Evolutionary conservation across 92 coral and sea anemone genomes (phyloP), one percentile per base, ranked within the genome.

Genomic region (Meandrina meandrites): DNA sequence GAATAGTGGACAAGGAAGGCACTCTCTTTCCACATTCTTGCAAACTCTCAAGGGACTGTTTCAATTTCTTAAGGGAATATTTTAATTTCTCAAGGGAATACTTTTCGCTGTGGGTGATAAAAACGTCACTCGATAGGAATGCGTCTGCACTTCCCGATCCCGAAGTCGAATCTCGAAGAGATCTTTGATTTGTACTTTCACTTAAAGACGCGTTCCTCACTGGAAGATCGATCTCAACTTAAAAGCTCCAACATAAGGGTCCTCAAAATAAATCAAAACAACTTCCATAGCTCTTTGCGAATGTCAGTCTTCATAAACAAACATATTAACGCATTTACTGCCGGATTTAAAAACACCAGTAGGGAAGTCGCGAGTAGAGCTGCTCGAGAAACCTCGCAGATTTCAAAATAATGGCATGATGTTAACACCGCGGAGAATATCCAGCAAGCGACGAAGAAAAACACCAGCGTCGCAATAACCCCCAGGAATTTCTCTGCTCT

Each of bases 241-340:
- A 28, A 27, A 66, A 28, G 14, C 31, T 62, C 31, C 4, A 54
- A 54, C 60, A 54, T 54, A 66, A 27, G 71, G 28, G 71, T 28
- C 18, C 35, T 28, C 4, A 28, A 12, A 66, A 66, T 28, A 12
- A 27, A 17, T 77, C 81, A 47, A 40, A 77, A 77, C 37, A 77
- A 16, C 40, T n/a, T 79, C 58, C 86, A 77, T 12, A 92, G 62
- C 76, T 81, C 94, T 19, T 68, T 67, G 32, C 94, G 90, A 76
- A 92, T 81, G 69, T 92, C 92, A 15, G 56, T 57, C 27, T 92
- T 92, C 66, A 92, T 50, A 56, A 92, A 83, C 31, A 90, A 86
- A 78, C 91, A 92, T 0, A 92, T 90, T 30, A 89, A 40, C 1
- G 94, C 91, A 56, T 92, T 89, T 4, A 87, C 66, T 28, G 87